Percentiles rank a stretch among this genome's conserved stretches.
phyloP scores from a whole-genome alignment of 2,113 vertebrate genomes.

The Picathartes gymnocephalus region DNA sequence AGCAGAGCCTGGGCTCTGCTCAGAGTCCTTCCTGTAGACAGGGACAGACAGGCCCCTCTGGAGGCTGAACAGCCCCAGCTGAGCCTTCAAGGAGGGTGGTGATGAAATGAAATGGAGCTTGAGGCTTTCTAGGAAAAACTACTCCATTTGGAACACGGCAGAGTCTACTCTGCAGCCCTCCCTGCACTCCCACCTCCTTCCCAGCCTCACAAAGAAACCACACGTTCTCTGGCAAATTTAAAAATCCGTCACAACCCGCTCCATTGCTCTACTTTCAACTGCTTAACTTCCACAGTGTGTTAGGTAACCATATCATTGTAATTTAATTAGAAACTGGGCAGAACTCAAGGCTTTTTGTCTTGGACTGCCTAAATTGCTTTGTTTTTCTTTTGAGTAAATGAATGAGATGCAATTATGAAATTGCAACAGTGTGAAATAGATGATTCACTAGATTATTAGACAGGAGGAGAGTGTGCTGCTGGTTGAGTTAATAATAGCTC shows the following conservation, averaged over 20 bases:
- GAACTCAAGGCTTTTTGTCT: neutral
- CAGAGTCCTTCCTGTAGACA: neutral
- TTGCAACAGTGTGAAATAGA: neutral
- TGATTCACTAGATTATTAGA: neutral
- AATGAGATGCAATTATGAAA: neutral
- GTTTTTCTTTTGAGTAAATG: neutral
- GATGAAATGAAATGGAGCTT: neutral
- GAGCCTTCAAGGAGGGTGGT: neutral
- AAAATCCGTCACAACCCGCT: rapidly evolving
- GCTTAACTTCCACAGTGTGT: neutral
- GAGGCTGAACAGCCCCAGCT: neutral
- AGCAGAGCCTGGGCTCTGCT: neutral
- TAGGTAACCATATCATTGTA: neutral
- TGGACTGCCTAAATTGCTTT: neutral
- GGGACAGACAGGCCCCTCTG: neutral
- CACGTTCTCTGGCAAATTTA: rapidly evolving
- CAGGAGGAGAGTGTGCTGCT: neutral
- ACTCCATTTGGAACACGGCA: neutral
- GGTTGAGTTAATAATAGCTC: neutral
- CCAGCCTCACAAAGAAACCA: rapidly evolving
- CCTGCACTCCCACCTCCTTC: neutral
- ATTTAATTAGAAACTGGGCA: neutral
- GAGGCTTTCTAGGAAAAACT: neutral
- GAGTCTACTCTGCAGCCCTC: neutral
- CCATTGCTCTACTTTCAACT: neutral